Evolutionary conservation across 2,113 vertebrate genomes (phyloP), one percentile per base, ranked within the genome.

Genomic region (Neofelis nebulosa): DNA sequence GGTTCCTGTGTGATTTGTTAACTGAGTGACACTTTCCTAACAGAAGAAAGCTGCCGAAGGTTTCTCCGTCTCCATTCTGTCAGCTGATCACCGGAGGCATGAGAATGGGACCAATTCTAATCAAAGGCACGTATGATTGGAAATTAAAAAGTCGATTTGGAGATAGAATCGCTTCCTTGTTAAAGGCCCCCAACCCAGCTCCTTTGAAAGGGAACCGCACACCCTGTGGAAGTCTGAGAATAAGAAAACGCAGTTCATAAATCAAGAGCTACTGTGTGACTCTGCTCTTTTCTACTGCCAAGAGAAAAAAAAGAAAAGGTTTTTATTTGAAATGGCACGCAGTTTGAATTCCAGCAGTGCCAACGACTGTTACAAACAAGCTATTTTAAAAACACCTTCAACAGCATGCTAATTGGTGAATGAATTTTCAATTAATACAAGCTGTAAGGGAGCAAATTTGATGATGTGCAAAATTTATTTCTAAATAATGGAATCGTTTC

Each of bases 251-350:
- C 4, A 79, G 66, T 15, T 92, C 82, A 41, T 74, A 95, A 97
- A 95, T 89, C 90, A 90, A 82, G 89, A 91, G 81, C 95, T 98
- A 89, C 97, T 84, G 97, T 94, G 18, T 82, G 84, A 84, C 86
- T 92, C 83, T 76, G 45, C 89, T 74, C 82, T 88, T 74, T 96
- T 48, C 92, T 96, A 48, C 33, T 93, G 57, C 97, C 97, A 84
- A 61, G 71, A 94, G 25, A 23, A 27, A 27, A 66, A 78, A 19
- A 61, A 61, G 23, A 57, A 61, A 55, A 45, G 90, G 89, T 78
- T 88, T 89, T 69, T 50, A 89, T 8, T 90, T 90, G 61, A 96
- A 97, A 93, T 0, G 14, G 33, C 23, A n/a, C 90, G 98, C 89
- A 3, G 4, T 61, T 38, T 1, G 11, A 45, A 45, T 91, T 96